These are phyloP conservation scores for Lepus timidus DNA, from an alignment of 2,113 vertebrate genomes.

Conservation along the genomic window DNA sequence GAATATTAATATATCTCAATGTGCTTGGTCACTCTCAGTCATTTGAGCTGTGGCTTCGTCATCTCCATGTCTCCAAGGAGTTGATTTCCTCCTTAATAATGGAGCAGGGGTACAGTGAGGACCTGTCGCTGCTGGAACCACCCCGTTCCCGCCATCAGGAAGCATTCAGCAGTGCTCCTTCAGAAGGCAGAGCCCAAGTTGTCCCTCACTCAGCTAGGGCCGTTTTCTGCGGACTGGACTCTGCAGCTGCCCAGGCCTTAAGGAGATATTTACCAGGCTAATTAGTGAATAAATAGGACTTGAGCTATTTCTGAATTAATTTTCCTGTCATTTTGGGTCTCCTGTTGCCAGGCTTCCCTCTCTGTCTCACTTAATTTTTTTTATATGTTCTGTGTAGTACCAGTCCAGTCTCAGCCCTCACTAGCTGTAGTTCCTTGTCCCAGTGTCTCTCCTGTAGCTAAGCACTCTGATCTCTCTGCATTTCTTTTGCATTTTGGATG, in stretches of 20 bases:
- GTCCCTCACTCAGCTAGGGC: neutral
- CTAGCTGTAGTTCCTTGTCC: neutral
- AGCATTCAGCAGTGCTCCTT: neutral
- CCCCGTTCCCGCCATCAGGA: neutral
- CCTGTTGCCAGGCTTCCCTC: neutral
- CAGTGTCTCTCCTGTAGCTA: neutral
- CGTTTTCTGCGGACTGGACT: neutral
- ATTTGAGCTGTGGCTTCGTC: neutral
- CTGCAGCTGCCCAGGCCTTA: neutral
- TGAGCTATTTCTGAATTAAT: neutral
- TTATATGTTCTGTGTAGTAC: neutral
- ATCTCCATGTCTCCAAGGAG: neutral
- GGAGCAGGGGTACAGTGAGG: neutral
- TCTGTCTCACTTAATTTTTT: neutral
- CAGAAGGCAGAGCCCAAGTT: neutral
- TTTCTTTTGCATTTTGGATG: constrained; percentile 7
- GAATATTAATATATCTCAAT: too few relatives aligned
- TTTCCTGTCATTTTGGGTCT: neutral
- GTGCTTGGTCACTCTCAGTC: neutral
- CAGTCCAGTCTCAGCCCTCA: neutral
- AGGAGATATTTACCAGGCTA: neutral
- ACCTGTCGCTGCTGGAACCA: neutral
- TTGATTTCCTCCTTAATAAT: neutral
- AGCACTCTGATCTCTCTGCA: neutral
- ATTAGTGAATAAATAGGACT: neutral